A percentile compares a stretch with the other conserved stretches of the same genome.
These are phyloP conservation scores for Pachyramphus minor DNA, from an alignment of 2,113 vertebrate genomes.

Conservation along the genomic window DNA sequence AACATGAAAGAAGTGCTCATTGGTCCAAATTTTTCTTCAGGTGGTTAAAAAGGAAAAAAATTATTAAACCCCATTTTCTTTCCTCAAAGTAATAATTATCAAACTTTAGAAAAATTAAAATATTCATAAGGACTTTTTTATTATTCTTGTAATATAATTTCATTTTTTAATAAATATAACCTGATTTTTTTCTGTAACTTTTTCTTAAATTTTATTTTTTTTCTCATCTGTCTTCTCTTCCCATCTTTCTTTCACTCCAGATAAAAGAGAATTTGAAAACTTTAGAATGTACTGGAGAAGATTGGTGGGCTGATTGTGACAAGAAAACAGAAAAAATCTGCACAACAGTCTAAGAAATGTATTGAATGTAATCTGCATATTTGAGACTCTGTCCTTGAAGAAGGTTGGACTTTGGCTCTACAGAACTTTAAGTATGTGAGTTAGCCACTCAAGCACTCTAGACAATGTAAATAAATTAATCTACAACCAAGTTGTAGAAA, in stretches of 20 bases:
- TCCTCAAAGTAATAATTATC: background rate
- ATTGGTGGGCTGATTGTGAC: background rate
- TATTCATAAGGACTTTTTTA: accelerated
- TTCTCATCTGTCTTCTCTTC: background rate
- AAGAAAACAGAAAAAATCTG: background rate
- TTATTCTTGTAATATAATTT: background rate
- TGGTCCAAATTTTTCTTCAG: background rate
- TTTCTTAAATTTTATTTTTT: background rate
- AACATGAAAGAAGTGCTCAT: background rate
- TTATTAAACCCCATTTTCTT: accelerated
- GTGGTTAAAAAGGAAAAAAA: background rate
- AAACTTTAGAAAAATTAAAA: background rate
- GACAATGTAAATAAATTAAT: background rate
- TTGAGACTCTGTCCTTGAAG: background rate
- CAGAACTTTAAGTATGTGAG: background rate
- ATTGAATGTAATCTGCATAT: background rate
- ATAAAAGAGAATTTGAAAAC: background rate
- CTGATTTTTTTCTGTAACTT: background rate
- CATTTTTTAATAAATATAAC: background rate
- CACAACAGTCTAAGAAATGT: background rate
- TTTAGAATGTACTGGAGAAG: background rate
- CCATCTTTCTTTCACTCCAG: background rate
- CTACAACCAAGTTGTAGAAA: background rate
- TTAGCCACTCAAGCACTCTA: background rate
- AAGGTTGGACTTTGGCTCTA: background rate